These are phyloP conservation scores for Palaemon carinicauda DNA, from an alignment of 1,140 invertebrate genomes.

Conservation along the genomic window DNA sequence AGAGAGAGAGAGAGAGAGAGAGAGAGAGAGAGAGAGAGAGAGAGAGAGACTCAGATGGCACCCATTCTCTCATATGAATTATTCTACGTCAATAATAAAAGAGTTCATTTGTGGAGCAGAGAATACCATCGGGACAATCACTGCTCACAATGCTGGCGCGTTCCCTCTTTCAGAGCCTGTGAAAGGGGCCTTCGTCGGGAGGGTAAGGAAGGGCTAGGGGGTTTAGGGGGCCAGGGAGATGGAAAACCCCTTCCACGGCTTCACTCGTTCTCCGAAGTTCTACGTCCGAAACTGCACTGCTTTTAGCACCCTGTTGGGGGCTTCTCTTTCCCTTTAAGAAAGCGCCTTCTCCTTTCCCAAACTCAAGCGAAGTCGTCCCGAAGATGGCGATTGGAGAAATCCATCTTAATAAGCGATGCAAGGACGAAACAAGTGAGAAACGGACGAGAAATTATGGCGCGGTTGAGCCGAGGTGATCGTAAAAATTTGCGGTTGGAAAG, in stretches of 20 bases:
- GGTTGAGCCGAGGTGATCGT: not conserved
- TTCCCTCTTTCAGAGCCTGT: constrained; percentile 35
- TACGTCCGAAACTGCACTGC: not conserved
- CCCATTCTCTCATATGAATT: constrained; percentile 30
- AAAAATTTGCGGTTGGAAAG: not conserved
- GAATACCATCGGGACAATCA: constrained; percentile 51
- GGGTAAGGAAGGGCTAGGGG: too few relatives aligned
- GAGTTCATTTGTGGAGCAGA: constrained; percentile 54
- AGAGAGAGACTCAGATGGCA: constrained; percentile 32
- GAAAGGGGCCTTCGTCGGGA: constrained; percentile 21
- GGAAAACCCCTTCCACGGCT: not conserved
- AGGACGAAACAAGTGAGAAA: not conserved
- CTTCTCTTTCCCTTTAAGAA: not conserved
- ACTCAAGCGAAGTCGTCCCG: not conserved
- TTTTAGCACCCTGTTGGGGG: not conserved
- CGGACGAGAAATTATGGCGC: constrained; percentile 4
- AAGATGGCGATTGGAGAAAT: not conserved
- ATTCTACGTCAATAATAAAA: constrained; percentile 52
- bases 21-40: not conserved
- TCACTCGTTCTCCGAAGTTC: constrained; percentile 24
- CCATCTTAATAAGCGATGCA: not conserved
- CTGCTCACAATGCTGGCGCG: constrained; percentile 44
- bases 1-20: not conserved
- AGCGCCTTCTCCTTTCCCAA: not conserved
- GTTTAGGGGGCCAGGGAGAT: not conserved